These are phyloP conservation scores for Hemicrepidius hirtus DNA, from an alignment of 2,888 invertebrate species.

Conservation along the genomic window DNA sequence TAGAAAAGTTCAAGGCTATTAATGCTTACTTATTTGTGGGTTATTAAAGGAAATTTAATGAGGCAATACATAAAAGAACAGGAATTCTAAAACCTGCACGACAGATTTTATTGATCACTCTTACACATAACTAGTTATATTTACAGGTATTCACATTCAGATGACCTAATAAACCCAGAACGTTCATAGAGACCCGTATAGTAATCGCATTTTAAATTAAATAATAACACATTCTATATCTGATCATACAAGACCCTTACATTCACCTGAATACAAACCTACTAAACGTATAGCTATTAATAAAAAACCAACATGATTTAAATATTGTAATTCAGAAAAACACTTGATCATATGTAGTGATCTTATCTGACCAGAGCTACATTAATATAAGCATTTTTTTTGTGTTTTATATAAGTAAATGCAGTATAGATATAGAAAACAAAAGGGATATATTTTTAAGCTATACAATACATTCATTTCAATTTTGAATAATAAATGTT, in stretches of 20 bases:
- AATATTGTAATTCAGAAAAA: neutral
- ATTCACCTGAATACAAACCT: constrained; percentile 28
- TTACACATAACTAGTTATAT: constrained; percentile 71
- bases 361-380: constrained; percentile 47
- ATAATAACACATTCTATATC: constrained; percentile 65
- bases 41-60: neutral
- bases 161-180: constrained; percentile 69
- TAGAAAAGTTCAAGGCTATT: too few species aligned
- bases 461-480: too few species aligned
- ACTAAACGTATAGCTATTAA: constrained; percentile 16
- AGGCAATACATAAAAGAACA: neutral
- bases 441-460: too few species aligned
- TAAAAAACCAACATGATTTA: constrained; percentile 1
- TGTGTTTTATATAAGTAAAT: constrained; percentile 40
- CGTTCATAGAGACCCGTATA: constrained; percentile 70
- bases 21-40: too few species aligned
- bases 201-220: constrained; percentile 66
- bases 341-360: constrained; percentile 36
- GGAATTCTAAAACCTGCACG: constrained; percentile 64
- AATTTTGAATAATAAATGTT: too few species aligned
- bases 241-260: constrained; percentile 50
- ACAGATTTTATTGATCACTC: constrained; percentile 71
- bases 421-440: constrained; percentile 46
- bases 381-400: constrained; percentile 53
- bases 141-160: constrained; percentile 72